phyloP scores from a whole-genome alignment of 1,140 invertebrate species.

The Scaptomyza montana region DNA sequence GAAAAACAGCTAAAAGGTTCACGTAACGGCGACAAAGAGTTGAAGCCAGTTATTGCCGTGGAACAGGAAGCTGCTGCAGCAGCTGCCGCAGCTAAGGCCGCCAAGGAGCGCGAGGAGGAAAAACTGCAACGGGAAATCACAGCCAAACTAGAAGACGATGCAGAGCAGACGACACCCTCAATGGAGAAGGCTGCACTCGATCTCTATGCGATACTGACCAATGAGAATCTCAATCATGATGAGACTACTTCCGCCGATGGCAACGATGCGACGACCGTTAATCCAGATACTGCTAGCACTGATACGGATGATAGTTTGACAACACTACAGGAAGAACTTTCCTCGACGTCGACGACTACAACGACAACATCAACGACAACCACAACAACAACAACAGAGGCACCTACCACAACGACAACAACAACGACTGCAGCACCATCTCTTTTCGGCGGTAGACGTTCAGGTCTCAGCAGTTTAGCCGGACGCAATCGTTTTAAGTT shows the following conservation, averaged over 20 bases:
- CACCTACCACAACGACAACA: conserved; percentile 85
- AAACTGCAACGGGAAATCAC: conserved; percentile 20
- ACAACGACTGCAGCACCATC: conserved; percentile 85
- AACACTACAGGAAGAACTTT: conserved; percentile 65
- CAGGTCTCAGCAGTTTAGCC: conserved; percentile 47
- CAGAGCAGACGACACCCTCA: conserved; percentile 86
- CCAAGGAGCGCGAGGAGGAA: conserved; percentile 55
- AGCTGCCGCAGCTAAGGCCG: conserved; percentile 53
- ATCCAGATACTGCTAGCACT: conserved; percentile 80
- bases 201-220: conserved; percentile 90
- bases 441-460: conserved; percentile 79
- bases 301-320: conserved; percentile 83
- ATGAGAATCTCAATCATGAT: conserved; percentile 89
- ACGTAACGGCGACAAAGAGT: conserved; percentile 73
- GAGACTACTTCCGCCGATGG: conserved; percentile 69
- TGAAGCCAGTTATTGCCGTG: conserved; percentile 69
- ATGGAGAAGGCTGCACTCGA: conserved; percentile 93
- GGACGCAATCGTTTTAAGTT: conserved; percentile 80
- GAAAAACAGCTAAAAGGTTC: conserved; percentile 84
- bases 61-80: conserved; percentile 68
- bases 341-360: conserved; percentile 85
- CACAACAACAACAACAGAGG: conserved; percentile 85
- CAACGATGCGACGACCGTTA: conserved; percentile 73
- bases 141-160: conserved; percentile 80
- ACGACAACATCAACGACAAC: conserved; percentile 85